A percentile compares a stretch with the other conserved stretches of the same genome.
Evolutionary conservation across 1,140 invertebrate genomes (phyloP).

Genomic region (Drosophila leontia): DNA sequence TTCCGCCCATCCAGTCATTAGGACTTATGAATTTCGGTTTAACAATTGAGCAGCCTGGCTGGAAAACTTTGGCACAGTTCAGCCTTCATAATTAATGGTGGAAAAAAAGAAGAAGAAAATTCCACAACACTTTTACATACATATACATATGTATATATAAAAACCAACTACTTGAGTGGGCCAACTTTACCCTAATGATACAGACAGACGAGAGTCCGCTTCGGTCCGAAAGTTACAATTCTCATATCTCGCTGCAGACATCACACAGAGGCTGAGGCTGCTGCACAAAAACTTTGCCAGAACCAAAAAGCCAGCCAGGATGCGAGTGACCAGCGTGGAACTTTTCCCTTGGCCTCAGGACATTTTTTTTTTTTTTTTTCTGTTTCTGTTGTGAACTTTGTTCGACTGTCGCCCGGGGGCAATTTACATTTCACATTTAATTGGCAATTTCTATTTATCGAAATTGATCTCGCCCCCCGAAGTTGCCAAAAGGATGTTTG

Average conservation of each 20-base stretch:
- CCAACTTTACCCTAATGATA: slow-evolving; percentile 52
- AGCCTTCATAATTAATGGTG: slow-evolving; percentile 58
- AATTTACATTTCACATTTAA: slow-evolving; percentile 62
- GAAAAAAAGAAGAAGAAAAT: slow-evolving; percentile 9
- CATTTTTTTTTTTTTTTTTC: slow-evolving; percentile 16
- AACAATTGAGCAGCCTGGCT: slow-evolving; percentile 47
- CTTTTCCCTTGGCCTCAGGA: slow-evolving; percentile 51
- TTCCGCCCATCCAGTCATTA: slow-evolving; percentile 21
- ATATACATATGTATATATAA: too few species aligned
- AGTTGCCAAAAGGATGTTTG: slow-evolving; percentile 36
- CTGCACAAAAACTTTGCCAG: slow-evolving; percentile 46
- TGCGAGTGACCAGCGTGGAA: slow-evolving; percentile 50
- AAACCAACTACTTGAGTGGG: slow-evolving; percentile 49
- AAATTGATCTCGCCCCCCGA: slow-evolving; percentile 34
- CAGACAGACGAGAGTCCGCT: slow-evolving; percentile 20
- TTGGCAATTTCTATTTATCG: slow-evolving; percentile 59
- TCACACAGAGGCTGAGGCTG: slow-evolving; percentile 31
- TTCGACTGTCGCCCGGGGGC: slow-evolving; percentile 47
- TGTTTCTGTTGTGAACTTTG: slow-evolving; percentile 15
- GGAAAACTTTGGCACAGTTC: slow-evolving; percentile 53
- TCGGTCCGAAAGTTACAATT: slow-evolving; percentile 50
- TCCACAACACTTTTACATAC: slow-evolving; percentile 10
- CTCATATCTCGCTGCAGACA: slow-evolving; percentile 54
- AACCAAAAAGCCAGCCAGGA: slow-evolving; percentile 49
- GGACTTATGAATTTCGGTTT: slow-evolving; percentile 54